Base-by-base conservation (phyloP, 2,888 invertebrate genomes). In the Cartodere bifasciata region DNA sequence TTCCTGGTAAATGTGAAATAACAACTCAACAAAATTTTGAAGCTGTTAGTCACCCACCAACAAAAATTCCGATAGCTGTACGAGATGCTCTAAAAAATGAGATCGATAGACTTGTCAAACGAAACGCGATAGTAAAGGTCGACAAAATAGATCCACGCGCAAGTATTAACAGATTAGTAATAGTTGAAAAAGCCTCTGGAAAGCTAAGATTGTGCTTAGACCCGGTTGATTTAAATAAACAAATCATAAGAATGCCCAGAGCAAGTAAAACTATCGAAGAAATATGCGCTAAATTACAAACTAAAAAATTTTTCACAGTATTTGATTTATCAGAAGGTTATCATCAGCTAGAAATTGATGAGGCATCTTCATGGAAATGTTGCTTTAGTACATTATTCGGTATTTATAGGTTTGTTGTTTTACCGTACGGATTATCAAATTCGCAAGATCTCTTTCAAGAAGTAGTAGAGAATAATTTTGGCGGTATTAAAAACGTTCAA, bases 401-500 rank as follows among this genome's bases (percentile, higher is more conserved):
- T 3, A 27, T 35, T 13, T 38, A 40, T 25, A 32, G 37, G 20
- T 39, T 16, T 32, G 16, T 13, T 22, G 31, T 31, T n/a, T 20
- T 39, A 10, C 39, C 37, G 11, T 43, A 42, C 28, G 42, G 41
- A 13, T 36, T 42, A 25, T 38, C 36, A 17, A 36, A 38, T 30
- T 37, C 43, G n/a, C 40, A 40, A 29, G 41, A 44, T 16, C 16
- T 40, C 16, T 44, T 44, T 31, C 32, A 39, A 25, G 41, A 41
- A 10, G 23, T 32, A 10, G 29, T 40, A 10, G 33, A 37, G 30
- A 36, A 38, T 34, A n/a, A 34, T 34, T 40, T 44, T 30, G 35
- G 31, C 4, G 34, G 36, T 22, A 34, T 41, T 9, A 16, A 31
- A 21, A 35, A 31, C 29, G 35, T 41, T 10, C 6, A 17, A 23